A percentile compares a stretch with the other conserved stretches of the same genome.
These are phyloP conservation scores for Cheilosia grossa DNA, from an alignment of 2,888 invertebrate genomes.

Conservation along the genomic window DNA sequence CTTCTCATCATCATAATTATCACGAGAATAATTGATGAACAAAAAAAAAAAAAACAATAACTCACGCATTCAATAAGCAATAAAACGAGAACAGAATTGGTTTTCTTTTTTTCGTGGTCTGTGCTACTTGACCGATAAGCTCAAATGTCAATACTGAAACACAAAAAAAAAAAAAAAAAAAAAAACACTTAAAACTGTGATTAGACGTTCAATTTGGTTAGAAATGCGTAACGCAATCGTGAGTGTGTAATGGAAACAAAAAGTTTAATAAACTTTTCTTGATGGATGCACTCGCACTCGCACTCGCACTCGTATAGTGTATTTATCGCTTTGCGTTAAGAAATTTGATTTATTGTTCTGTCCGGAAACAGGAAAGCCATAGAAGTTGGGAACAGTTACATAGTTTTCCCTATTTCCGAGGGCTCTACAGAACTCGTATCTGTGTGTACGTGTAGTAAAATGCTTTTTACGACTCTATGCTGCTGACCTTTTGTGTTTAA, in stretches of 20 bases:
- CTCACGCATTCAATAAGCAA: constrained; percentile 33
- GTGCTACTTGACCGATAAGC: constrained; percentile 56
- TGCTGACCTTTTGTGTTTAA: constrained; percentile 40
- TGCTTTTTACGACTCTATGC: neutral
- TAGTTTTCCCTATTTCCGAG: constrained; percentile 6
- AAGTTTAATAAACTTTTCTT: constrained; percentile 49
- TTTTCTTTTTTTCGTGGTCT: neutral
- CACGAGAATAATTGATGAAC: constrained; percentile 25
- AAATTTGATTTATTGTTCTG: constrained; percentile 46
- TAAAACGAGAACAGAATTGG: neutral
- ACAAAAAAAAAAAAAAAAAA: constrained; percentile 27
- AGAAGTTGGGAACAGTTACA: neutral
- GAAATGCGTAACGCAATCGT: constrained; percentile 64
- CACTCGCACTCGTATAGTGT: constrained; percentile 18
- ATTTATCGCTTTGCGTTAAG: constrained; percentile 31
- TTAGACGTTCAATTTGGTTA: constrained; percentile 47
- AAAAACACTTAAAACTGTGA: constrained; percentile 32
- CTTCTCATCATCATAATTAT: constrained; percentile 23
- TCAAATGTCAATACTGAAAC: constrained; percentile 8
- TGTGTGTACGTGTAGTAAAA: neutral
- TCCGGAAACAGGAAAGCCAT: constrained; percentile 54
- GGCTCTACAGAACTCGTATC: neutral
- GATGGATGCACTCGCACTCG: constrained; percentile 40
- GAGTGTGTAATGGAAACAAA: neutral
- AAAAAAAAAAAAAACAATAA: constrained; percentile 18